Evolutionary conservation across 2,888 invertebrate species (phyloP).

Genomic region (Stenchaetothrips biformis): DNA sequence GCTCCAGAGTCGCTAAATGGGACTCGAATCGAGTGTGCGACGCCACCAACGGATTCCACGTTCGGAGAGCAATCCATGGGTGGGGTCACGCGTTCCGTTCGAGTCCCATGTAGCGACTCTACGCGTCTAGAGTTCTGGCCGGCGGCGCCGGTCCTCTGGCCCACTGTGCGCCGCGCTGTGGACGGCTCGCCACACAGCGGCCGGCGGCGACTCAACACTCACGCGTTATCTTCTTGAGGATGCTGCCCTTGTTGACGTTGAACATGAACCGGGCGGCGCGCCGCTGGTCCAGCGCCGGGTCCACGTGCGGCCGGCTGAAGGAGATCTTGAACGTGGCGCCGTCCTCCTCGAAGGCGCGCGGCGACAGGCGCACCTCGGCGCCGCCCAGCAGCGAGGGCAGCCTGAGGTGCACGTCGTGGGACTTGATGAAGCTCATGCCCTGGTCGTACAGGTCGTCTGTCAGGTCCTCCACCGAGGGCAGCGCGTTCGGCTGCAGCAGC

Average conservation of each 20-base stretch:
- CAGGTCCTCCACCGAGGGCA: conserved; percentile 66
- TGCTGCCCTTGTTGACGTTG: neutral
- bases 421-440: conserved; percentile 67
- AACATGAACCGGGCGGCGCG: neutral
- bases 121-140: too few relatives aligned
- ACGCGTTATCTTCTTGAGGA: neutral
- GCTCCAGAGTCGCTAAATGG: too few relatives aligned
- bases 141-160: too few relatives aligned
- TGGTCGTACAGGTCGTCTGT: conserved; percentile 66
- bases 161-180: too few relatives aligned
- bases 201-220: neutral
- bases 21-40: too few relatives aligned
- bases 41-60: too few relatives aligned
- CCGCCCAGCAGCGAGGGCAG: conserved; percentile 73
- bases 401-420: conserved; percentile 67
- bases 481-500: conserved; percentile 34
- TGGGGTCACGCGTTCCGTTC: too few relatives aligned
- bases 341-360: conserved; percentile 63
- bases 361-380: conserved; percentile 67
- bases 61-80: too few relatives aligned
- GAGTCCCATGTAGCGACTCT: too few relatives aligned
- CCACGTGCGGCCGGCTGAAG: conserved; percentile 61
- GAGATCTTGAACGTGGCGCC: conserved; percentile 66
- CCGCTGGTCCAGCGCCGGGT: conserved; percentile 31
- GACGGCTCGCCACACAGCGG: too few relatives aligned